Percentiles rank a stretch among this genome's conserved stretches.
Conservation (phyloP, 1,140 invertebrate genomes). For the Drosophila santomea region DNA sequence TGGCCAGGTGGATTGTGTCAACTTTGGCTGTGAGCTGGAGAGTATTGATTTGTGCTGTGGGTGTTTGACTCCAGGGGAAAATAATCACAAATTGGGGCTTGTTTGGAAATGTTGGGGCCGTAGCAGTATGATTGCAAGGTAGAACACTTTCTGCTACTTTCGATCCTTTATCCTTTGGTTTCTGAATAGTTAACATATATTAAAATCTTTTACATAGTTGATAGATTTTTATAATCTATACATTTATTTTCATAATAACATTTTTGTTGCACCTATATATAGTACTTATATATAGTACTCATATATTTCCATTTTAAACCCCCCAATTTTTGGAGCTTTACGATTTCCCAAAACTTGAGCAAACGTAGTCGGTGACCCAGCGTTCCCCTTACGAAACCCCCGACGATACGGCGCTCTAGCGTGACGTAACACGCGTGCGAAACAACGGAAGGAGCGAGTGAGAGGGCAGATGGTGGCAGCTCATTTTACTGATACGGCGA, state of each 20-base stretch:
- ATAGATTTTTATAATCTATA: no score
- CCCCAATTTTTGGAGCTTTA: conserved; percentile 1
- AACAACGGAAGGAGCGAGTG: conserved; percentile 19
- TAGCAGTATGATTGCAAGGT: no score
- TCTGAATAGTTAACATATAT: neutral
- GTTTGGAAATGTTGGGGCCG: no score
- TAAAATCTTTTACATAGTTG: no score
- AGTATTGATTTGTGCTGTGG: conserved; percentile 17
- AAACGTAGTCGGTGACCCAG: neutral
- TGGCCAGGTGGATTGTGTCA: conserved; percentile 45
- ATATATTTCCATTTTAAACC: neutral
- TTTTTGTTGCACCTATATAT: neutral
- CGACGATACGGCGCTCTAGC: conserved; percentile 8
- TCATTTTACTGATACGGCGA: conserved; percentile 41
- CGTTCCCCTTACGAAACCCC: conserved; percentile 10
- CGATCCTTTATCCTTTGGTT: neutral
- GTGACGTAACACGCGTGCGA: conserved; percentile 49
- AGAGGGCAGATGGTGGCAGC: neutral
- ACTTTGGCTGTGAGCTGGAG: conserved; percentile 21
- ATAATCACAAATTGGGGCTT: neutral
- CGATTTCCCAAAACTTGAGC: neutral
- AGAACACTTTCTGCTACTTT: no score
- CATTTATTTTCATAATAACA: neutral
- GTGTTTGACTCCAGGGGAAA: neutral
- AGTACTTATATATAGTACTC: neutral